A percentile compares a stretch with the other conserved stretches of the same genome.
phyloP scores from a whole-genome alignment of 2,113 vertebrate genomes.

The Dasyurus viverrinus region DNA sequence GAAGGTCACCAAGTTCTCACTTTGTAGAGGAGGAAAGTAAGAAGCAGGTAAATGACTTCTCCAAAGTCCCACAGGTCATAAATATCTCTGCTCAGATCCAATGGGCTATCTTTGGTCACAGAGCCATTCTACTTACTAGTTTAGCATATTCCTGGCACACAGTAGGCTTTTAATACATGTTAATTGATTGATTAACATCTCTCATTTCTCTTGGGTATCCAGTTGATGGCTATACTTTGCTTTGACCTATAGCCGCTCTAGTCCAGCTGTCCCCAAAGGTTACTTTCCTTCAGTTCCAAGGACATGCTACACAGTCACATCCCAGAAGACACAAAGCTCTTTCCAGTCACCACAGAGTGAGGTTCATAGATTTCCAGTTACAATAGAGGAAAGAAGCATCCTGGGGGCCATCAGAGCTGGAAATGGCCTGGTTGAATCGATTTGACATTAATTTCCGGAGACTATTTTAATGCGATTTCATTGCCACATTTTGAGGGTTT shows the following conservation, averaged over 20 bases:
- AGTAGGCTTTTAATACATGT: not conserved
- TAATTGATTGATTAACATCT: not conserved
- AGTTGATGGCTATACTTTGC: constrained; percentile 7
- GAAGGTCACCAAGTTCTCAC: not conserved
- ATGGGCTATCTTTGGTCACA: not conserved
- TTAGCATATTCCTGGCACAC: not conserved
- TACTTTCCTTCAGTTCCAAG: constrained; percentile 33
- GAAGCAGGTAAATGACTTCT: not conserved
- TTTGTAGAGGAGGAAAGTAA: not conserved
- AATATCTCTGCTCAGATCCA: not conserved
- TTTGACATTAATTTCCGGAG: constrained; percentile 67
- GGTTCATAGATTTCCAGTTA: constrained; percentile 68
- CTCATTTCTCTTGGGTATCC: not conserved
- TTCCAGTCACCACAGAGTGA: constrained; percentile 72
- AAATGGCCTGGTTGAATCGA: constrained; percentile 68
- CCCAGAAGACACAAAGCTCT: constrained; percentile 54
- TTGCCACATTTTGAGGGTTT: constrained; percentile 57
- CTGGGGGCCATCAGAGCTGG: constrained; percentile 61
- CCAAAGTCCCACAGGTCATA: not conserved
- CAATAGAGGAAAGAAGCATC: constrained; percentile 52
- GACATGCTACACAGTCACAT: constrained; percentile 40
- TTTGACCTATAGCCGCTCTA: not conserved
- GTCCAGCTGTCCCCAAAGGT: constrained; percentile 21
- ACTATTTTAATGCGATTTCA: constrained; percentile 63
- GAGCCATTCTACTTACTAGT: not conserved